Evolutionary conservation across 2,888 invertebrate genomes (phyloP), one percentile per base, ranked within the genome.

Genomic region (Leptopilina myrica): DNA sequence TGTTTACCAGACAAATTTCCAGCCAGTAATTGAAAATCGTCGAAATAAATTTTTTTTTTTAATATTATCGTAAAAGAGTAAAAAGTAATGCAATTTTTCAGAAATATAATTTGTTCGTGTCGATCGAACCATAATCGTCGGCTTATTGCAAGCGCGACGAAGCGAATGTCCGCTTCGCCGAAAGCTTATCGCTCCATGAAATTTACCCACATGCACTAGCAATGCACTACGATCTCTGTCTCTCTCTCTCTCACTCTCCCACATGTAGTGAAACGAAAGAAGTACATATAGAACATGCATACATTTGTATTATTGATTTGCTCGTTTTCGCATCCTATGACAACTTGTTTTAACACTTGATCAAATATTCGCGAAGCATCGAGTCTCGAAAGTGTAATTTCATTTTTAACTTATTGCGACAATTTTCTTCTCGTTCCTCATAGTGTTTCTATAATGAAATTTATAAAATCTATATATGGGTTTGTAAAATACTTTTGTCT

Each of bases 291-390:
- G 83, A 80, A 78, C 76, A 80, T 79, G 77, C 78, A 78, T 64
- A 76, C 82, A 77, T 79, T 64, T 81, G 78, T 69, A 83, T 83
- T 88, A 88, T 88, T 87, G 88, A 88, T 87, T 87, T 85, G 81
- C 79, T 78, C 82, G 86, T 88, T 88, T 88, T 88, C 87, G 84
- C 85, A 83, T 83, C 87, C 85, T 88, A 87, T 87, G 89, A 89
- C 88, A 89, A 88, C 89, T 89, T 88, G 89, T 89, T 89, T 88
- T 87, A 84, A 78, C 85, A 85, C 43, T 85, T 87, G 88, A 89
- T 89, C 87, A 88, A 89, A 87, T 84, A 80, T 80, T 73, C 73
- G n/a, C 73, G 33, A 56, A 73, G 56, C 53, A 33, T 11, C 40
- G 40, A 56, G 73, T 53, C 73, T 33, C 15, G 73, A 56, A 73